phyloP scores from a whole-genome alignment of 1,140 invertebrate species.

The Diorhabda sublineata region DNA sequence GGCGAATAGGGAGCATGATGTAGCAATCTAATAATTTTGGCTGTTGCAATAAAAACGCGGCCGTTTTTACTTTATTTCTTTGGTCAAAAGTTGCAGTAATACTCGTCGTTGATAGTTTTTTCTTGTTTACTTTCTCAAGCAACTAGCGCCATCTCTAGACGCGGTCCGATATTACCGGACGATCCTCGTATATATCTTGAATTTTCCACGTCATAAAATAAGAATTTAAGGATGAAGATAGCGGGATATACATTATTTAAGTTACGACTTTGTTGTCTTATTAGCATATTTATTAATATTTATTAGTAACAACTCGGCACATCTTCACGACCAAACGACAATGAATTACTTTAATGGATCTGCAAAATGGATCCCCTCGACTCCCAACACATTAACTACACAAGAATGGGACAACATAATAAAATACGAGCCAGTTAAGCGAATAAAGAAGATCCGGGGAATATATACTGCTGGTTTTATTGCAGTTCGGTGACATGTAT shows the following conservation, averaged over 20 bases:
- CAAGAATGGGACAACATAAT: conserved; percentile 39
- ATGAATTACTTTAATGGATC: conserved; percentile 47
- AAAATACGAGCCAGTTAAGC: conserved; percentile 45
- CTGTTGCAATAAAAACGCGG: too few relatives aligned
- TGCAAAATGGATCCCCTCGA: conserved; percentile 40
- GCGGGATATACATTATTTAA: conserved; percentile 15
- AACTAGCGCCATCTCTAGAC: too few relatives aligned
- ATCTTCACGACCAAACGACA: conserved; percentile 38
- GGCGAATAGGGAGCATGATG: too few relatives aligned
- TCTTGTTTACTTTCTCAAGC: too few relatives aligned
- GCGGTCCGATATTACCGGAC: too few relatives aligned
- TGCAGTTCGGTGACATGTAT: conserved; percentile 40
- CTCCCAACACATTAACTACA: conserved; percentile 41
- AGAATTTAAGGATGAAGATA: conserved; percentile 10
- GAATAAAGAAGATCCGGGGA: conserved; percentile 43
- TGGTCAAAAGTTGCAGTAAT: too few relatives aligned
- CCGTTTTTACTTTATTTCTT: too few relatives aligned
- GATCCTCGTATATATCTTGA: background rate
- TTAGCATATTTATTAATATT: conserved; percentile 28
- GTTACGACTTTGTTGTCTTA: conserved; percentile 15
- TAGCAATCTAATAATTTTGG: too few relatives aligned
- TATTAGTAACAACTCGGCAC: conserved; percentile 27
- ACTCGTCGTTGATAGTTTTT: too few relatives aligned
- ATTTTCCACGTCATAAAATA: conserved; percentile 20
- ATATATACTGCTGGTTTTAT: conserved; percentile 42